Evolutionary conservation across 2,113 vertebrate species (phyloP).

Genomic region (Platysteira castanea): DNA sequence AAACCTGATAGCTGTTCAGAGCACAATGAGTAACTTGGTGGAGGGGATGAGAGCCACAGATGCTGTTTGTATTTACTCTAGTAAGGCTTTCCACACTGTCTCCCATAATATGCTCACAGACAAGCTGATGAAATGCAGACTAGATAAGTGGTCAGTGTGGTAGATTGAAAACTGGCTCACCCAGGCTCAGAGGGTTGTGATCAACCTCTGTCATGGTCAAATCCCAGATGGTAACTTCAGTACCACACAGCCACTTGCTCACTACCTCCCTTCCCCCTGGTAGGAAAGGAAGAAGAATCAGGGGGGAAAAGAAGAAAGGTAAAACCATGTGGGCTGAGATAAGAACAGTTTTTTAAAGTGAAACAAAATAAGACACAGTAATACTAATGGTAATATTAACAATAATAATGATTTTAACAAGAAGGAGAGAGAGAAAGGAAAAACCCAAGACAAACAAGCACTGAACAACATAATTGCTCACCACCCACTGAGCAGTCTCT

Average conservation of each 20-base stretch:
- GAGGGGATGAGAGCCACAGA: not conserved
- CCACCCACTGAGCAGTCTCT: not conserved
- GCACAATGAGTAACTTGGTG: not conserved
- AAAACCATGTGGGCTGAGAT: not conserved
- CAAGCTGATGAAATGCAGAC: not conserved
- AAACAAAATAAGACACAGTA: fast-evolving
- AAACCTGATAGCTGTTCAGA: not conserved
- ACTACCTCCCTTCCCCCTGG: not conserved
- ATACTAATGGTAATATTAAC: not conserved
- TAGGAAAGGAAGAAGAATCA: too few species aligned
- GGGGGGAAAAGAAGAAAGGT: fast-evolving
- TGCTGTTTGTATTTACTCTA: not conserved
- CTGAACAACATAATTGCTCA: fast-evolving
- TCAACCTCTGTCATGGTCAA: not conserved
- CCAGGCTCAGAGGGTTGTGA: not conserved
- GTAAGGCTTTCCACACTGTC: not conserved
- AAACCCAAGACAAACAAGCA: not conserved
- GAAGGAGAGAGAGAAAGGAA: not conserved
- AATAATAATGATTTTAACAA: not conserved
- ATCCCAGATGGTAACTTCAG: not conserved
- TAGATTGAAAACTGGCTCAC: not conserved
- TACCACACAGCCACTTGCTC: not conserved
- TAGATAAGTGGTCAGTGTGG: not conserved
- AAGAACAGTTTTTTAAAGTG: not conserved
- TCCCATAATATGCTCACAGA: not conserved